phyloP scores from a whole-genome alignment of 2,797 vertebrate genomes.

The Micromesistius poutassou region DNA sequence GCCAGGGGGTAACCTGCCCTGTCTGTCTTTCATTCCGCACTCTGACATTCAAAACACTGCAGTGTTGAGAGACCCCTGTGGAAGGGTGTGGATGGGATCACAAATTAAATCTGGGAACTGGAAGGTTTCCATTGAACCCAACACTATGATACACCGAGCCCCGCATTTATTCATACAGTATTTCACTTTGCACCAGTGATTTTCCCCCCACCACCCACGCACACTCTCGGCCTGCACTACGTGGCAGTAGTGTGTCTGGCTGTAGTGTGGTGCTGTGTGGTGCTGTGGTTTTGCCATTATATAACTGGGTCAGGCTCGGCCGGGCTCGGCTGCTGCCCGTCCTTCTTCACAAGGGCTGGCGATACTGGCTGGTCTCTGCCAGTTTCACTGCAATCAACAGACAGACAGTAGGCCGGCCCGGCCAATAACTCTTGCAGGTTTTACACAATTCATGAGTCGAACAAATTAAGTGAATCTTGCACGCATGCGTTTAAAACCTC shows the following conservation, averaged over 20 bases:
- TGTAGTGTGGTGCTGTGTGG: conserved; percentile 30
- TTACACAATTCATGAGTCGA: not conserved
- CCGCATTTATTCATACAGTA: not conserved
- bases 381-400: not conserved
- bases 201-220: not conserved
- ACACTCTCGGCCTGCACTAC: conserved; percentile 19
- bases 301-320: conserved; percentile 31
- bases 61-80: not conserved
- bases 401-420: conserved; percentile 14
- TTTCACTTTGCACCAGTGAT: not conserved
- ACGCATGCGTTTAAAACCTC: not conserved
- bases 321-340: conserved; percentile 1
- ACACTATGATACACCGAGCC: not conserved
- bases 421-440: not conserved
- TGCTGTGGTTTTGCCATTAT: conserved; percentile 42
- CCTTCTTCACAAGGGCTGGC: conserved; percentile 9
- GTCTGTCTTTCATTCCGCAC: not conserved
- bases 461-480: not conserved
- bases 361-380: not conserved
- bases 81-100: not conserved
- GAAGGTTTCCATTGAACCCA: not conserved
- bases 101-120: not conserved
- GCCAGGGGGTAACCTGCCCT: not conserved
- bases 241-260: conserved; percentile 44
- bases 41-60: not conserved